Evolutionary conservation across 2,888 invertebrate genomes (phyloP).

Genomic region (Stratiomys singularior): DNA sequence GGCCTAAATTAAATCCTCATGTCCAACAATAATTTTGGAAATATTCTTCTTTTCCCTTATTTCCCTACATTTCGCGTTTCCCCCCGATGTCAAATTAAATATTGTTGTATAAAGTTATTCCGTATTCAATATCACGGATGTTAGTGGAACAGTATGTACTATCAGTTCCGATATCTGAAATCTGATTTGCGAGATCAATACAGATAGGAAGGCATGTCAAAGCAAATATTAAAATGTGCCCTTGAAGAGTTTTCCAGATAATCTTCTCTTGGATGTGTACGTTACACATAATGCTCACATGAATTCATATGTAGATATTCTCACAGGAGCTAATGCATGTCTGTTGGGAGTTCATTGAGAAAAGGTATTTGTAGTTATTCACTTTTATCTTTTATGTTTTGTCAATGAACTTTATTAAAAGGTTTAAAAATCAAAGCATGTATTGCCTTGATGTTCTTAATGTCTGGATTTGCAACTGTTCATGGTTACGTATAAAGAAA

Average conservation of each 20-base stretch:
- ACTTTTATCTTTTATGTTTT: background rate
- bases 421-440: too few species aligned
- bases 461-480: too few species aligned
- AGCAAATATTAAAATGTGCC: slow-evolving; percentile 47
- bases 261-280: slow-evolving; percentile 15
- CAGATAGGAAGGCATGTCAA: slow-evolving; percentile 42
- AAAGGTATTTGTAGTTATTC: slow-evolving; percentile 43
- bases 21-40: too few species aligned
- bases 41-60: background rate
- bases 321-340: slow-evolving; percentile 35
- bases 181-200: slow-evolving; percentile 50
- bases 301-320: too few species aligned
- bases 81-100: background rate
- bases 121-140: background rate
- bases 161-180: slow-evolving; percentile 43
- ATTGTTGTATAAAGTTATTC: background rate
- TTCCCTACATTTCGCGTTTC: background rate
- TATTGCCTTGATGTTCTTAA: too few species aligned
- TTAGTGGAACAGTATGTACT: background rate
- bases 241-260: slow-evolving; percentile 48
- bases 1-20: too few species aligned
- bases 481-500: too few species aligned
- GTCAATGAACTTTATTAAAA: too few species aligned
- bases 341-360: slow-evolving; percentile 38
- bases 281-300: too few species aligned